Percentiles rank a stretch among this genome's conserved stretches.
Conservation (phyloP, 2,888 invertebrate genomes). For the Morpho deidamia region DNA sequence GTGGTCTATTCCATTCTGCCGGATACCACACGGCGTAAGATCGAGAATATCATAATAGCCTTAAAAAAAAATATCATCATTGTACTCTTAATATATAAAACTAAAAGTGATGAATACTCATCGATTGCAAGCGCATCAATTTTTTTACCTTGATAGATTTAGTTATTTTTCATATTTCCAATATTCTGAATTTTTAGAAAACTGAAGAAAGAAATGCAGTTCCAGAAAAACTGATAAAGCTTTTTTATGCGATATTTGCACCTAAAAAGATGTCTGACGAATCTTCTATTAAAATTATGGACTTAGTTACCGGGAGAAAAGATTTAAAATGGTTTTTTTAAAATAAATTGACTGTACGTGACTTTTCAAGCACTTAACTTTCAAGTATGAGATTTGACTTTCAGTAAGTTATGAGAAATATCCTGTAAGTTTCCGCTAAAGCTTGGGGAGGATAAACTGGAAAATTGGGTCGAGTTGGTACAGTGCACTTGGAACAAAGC, state of each 20-base stretch:
- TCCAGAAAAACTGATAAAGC: too few relatives aligned
- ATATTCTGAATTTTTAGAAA: too few relatives aligned
- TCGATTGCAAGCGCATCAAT: too few relatives aligned
- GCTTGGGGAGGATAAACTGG: slow-evolving; percentile 3
- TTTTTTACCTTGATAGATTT: too few relatives aligned
- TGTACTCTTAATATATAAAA: too few relatives aligned
- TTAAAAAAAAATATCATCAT: too few relatives aligned
- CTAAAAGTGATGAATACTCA: too few relatives aligned
- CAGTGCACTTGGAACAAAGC: slow-evolving; percentile 11
- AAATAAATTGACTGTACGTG: background rate
- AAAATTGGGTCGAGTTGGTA: slow-evolving; percentile 7
- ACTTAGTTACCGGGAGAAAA: background rate
- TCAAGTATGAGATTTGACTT: slow-evolving; percentile 5
- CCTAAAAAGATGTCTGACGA: background rate
- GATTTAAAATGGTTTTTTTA: background rate
- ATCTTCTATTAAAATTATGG: background rate
- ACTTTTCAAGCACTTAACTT: slow-evolving; percentile 4
- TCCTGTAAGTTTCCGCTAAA: slow-evolving; percentile 4
- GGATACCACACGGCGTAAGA: too few relatives aligned
- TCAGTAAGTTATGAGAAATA: slow-evolving; percentile 7
- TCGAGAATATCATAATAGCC: too few relatives aligned
- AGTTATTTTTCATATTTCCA: too few relatives aligned
- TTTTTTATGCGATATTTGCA: background rate
- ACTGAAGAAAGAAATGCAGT: too few relatives aligned
- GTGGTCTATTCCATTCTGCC: too few relatives aligned